Conservation (phyloP, 2,797 vertebrate species). For the Hybognathus amarus region DNA sequence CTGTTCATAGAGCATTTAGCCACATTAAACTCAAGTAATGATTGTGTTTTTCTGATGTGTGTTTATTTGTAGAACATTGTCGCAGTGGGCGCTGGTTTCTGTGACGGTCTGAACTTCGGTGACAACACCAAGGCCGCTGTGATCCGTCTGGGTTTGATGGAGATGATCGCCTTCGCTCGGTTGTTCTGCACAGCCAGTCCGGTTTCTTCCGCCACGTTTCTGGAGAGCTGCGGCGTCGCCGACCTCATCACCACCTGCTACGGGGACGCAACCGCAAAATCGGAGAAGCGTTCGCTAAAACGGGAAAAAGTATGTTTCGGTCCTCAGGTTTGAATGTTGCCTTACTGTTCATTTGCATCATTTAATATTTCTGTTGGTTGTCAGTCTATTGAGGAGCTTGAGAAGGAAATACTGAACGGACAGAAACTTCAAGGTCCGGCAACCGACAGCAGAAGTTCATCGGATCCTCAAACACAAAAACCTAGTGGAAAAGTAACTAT, state of each 20-base stretch:
- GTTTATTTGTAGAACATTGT: conserved; percentile 86
- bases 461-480: conserved; percentile 88
- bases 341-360: neutral
- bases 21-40: neutral
- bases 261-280: conserved; percentile 95
- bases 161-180: conserved; percentile 93
- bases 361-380: conserved; percentile 29
- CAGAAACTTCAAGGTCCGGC: conserved; percentile 97
- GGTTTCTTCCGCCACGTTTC: conserved; percentile 85
- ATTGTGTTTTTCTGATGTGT: neutral
- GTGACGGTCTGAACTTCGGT: conserved; percentile 91
- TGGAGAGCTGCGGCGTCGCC: conserved; percentile 95
- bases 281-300: conserved; percentile 90
- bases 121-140: conserved; percentile 98
- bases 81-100: conserved; percentile 96
- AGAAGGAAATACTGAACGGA: conserved; percentile 95
- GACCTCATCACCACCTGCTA: conserved; percentile 99
- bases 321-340: neutral
- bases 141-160: conserved; percentile 95
- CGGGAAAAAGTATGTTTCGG: conserved; percentile 79
- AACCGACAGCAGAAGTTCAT: conserved; percentile 89
- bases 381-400: conserved; percentile 92
- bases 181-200: conserved; percentile 86
- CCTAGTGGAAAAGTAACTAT: conserved; percentile 86
- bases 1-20: neutral